These are phyloP conservation scores for Balearica regulorum DNA, from an alignment of 2,797 vertebrate species.

Conservation along the genomic window DNA sequence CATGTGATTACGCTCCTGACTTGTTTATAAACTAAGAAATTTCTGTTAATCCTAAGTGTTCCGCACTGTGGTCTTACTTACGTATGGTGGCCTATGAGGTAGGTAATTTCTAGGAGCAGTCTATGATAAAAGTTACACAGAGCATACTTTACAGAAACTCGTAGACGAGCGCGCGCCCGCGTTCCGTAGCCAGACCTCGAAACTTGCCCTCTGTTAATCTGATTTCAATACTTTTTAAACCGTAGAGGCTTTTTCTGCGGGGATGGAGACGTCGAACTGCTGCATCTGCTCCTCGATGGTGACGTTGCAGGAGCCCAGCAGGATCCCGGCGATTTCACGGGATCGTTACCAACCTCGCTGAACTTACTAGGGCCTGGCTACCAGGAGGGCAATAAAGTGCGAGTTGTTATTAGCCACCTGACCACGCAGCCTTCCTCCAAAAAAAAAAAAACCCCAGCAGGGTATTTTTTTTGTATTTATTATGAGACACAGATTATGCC, in stretches of 20 bases:
- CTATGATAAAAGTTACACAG: too few species aligned
- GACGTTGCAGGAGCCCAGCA: neutral
- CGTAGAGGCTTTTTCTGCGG: neutral
- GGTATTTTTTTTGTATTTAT: neutral
- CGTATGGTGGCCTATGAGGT: neutral
- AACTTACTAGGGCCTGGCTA: neutral
- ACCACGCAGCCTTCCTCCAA: neutral
- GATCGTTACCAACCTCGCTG: neutral
- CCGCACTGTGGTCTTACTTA: rapidly evolving
- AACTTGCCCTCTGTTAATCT: neutral
- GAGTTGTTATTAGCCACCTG: neutral
- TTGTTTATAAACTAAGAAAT: neutral
- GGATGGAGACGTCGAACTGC: rapidly evolving
- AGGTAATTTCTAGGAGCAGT: too few species aligned
- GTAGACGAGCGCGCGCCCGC: rapidly evolving
- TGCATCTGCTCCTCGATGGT: neutral
- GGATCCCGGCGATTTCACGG: neutral
- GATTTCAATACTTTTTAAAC: neutral
- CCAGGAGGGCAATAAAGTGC: neutral
- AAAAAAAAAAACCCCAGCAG: neutral
- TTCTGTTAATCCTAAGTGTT: neutral
- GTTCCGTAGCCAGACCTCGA: neutral
- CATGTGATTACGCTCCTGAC: neutral
- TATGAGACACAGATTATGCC: neutral
- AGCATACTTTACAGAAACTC: neutral